phyloP scores from a whole-genome alignment of 2,888 invertebrate species.

The Parelbella ahira region DNA sequence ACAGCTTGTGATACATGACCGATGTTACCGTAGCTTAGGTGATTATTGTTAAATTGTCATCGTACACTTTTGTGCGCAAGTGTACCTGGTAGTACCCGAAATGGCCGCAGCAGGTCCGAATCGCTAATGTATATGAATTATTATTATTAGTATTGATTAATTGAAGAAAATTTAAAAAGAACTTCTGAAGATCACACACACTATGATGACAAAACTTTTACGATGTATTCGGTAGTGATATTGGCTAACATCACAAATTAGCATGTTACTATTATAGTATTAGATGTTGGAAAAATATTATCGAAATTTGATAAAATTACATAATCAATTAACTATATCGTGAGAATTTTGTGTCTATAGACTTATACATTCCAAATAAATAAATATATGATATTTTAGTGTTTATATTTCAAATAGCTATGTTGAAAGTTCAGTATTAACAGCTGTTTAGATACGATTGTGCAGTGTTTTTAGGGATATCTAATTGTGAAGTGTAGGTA shows the following conservation, averaged over 20 bases:
- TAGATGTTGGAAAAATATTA: slow-evolving; percentile 11
- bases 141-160: too few relatives aligned
- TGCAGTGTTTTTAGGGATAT: slow-evolving; percentile 43
- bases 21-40: slow-evolving; percentile 45
- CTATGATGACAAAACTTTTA: slow-evolving; percentile 7
- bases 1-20: slow-evolving; percentile 44
- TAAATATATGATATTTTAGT: slow-evolving; percentile 12
- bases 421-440: slow-evolving; percentile 60
- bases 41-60: slow-evolving; percentile 28
- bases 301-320: slow-evolving; percentile 8
- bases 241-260: slow-evolving; percentile 13
- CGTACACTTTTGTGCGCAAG: slow-evolving; percentile 20
- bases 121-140: too few relatives aligned
- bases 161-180: too few relatives aligned
- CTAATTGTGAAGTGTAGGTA: slow-evolving; percentile 36
- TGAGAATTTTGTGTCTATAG: slow-evolving; percentile 10
- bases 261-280: slow-evolving; percentile 13
- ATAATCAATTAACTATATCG: slow-evolving; percentile 21
- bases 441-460: slow-evolving; percentile 43
- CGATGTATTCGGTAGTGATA: slow-evolving; percentile 6
- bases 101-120: slow-evolving; percentile 10
- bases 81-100: slow-evolving; percentile 15
- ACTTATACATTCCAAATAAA: slow-evolving; percentile 27
- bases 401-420: slow-evolving; percentile 9
- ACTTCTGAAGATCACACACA: slow-evolving; percentile 36